These are phyloP conservation scores for Spea bombifrons DNA, from an alignment of 2,113 vertebrate genomes.

Conservation along the genomic window DNA sequence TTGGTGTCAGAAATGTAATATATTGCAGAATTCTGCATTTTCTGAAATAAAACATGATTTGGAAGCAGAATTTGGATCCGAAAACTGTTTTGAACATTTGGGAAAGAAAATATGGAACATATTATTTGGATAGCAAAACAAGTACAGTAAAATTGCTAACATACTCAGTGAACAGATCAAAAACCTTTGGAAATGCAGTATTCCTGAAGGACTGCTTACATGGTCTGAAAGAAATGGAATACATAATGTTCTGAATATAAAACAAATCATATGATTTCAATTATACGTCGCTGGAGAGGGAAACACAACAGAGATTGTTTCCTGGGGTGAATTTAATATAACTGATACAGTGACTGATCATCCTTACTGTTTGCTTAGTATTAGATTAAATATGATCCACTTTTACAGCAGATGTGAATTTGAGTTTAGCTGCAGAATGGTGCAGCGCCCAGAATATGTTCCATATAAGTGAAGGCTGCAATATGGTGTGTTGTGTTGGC, in stretches of 20 bases:
- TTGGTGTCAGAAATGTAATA: conserved; percentile 40
- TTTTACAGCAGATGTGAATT: conserved; percentile 16
- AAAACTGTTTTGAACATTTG: conserved; percentile 39
- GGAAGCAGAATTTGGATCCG: conserved; percentile 13
- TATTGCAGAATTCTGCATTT: neutral
- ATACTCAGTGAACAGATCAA: conserved; percentile 24
- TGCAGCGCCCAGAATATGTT: neutral
- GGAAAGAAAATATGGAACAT: conserved; percentile 46
- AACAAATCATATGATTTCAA: conserved; percentile 27
- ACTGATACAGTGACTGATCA: conserved; percentile 10
- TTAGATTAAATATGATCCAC: conserved; percentile 2
- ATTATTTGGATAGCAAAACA: conserved; percentile 34
- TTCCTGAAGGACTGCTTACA: conserved; percentile 29
- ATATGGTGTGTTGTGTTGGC: too few relatives aligned
- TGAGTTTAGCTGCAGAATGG: neutral
- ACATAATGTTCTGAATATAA: conserved; percentile 38
- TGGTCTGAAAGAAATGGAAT: conserved; percentile 24
- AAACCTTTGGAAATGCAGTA: conserved; percentile 32
- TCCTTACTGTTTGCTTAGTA: neutral
- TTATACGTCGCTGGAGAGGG: conserved; percentile 15
- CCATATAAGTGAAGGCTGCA: too few relatives aligned
- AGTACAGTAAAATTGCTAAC: conserved; percentile 37
- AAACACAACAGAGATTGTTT: conserved; percentile 18
- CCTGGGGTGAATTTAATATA: conserved; percentile 6
- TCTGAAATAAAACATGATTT: conserved; percentile 15